A percentile compares a stretch with the other conserved stretches of the same genome.
Evolutionary conservation across 2,113 vertebrate genomes (phyloP).

Genomic region (Eulacestoma nigropectus): DNA sequence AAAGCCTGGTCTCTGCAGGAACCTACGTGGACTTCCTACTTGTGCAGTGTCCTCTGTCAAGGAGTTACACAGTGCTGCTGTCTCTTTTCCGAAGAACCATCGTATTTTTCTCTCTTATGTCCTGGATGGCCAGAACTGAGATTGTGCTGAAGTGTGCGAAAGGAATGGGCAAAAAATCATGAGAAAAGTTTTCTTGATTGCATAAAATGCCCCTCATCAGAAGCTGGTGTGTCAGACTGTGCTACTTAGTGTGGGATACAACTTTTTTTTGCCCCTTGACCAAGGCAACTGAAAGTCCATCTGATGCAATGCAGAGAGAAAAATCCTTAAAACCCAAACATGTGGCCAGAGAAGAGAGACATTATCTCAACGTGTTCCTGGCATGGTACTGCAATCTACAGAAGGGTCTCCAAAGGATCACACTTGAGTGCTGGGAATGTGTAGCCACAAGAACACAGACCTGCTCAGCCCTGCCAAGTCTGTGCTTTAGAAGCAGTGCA

Average conservation of each 20-base stretch:
- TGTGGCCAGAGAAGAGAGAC: not conserved
- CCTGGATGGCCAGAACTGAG: not conserved
- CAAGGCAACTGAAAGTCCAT: not conserved
- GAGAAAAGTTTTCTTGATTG: not conserved
- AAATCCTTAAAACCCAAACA: not conserved
- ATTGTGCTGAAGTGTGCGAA: not conserved
- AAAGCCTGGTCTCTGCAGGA: not conserved
- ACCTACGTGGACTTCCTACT: accelerated
- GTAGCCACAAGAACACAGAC: not conserved
- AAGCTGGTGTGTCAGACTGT: not conserved
- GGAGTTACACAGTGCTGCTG: not conserved
- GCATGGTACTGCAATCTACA: not conserved
- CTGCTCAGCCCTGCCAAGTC: not conserved
- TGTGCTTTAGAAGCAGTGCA: not conserved
- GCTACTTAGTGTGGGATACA: not conserved
- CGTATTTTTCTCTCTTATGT: not conserved
- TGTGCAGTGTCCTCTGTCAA: not conserved
- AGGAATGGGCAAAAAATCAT: not conserved
- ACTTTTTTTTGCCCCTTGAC: not conserved
- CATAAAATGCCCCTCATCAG: not conserved
- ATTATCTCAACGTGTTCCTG: not conserved
- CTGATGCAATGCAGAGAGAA: not conserved
- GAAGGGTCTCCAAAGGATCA: not conserved
- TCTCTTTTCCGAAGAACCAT: not conserved
- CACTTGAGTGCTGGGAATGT: not conserved